A percentile compares a stretch with the other conserved stretches of the same genome.
These are phyloP conservation scores for Dasypus novemcinctus DNA, from an alignment of 2,113 vertebrate species.

Conservation along the genomic window DNA sequence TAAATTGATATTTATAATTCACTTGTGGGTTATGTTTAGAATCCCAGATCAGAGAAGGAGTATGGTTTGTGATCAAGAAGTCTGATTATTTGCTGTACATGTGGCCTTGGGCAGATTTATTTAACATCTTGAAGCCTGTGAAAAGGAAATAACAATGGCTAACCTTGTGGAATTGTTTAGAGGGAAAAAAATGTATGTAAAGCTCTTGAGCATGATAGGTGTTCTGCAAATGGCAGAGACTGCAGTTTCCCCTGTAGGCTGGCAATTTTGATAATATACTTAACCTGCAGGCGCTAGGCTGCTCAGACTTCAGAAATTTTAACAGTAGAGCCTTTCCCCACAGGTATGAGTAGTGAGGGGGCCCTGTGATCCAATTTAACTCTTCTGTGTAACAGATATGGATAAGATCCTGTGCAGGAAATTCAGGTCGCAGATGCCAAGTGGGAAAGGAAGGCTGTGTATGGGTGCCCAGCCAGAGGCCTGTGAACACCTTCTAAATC, in stretches of 20 bases:
- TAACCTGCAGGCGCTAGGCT: constrained; percentile 39
- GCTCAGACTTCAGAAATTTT: constrained; percentile 14
- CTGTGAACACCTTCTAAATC: background rate
- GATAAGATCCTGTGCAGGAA: background rate
- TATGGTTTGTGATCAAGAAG: constrained; percentile 3
- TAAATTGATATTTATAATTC: constrained; percentile 42
- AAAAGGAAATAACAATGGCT: background rate
- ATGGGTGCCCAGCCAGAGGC: background rate
- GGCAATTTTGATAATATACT: constrained; percentile 29
- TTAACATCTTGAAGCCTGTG: constrained; percentile 20
- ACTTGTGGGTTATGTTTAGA: constrained; percentile 1
- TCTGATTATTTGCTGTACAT: background rate
- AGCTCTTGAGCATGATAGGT: background rate
- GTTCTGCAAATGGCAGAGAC: background rate
- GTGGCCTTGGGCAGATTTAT: constrained; percentile 19
- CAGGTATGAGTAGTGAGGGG: background rate
- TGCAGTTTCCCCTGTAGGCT: constrained; percentile 34
- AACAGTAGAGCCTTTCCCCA: background rate
- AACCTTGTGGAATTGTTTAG: constrained; percentile 10
- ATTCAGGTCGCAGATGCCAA: background rate
- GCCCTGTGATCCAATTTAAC: background rate
- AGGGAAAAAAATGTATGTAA: background rate
- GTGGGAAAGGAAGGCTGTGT: background rate
- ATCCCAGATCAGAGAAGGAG: background rate
- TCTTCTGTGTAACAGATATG: background rate